Evolutionary conservation across 2,797 vertebrate species (phyloP).

Genomic region (Vespertilio murinus): DNA sequence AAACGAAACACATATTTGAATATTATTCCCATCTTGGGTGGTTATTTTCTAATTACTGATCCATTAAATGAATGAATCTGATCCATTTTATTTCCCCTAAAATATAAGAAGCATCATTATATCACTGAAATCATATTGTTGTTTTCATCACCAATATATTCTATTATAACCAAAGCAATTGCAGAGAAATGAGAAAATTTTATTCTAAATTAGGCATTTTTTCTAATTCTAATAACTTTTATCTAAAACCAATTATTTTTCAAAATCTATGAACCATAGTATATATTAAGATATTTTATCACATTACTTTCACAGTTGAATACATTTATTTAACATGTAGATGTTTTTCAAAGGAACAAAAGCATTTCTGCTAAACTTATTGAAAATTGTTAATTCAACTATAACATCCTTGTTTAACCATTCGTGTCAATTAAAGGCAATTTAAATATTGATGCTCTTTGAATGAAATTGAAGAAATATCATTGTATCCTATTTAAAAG

Average conservation of each 20-base stretch:
- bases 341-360: slow-evolving; percentile 65
- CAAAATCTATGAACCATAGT: slow-evolving; percentile 66
- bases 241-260: slow-evolving; percentile 72
- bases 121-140: neutral
- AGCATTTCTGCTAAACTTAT: slow-evolving; percentile 40
- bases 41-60: slow-evolving; percentile 20
- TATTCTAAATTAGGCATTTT: slow-evolving; percentile 60
- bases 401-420: slow-evolving; percentile 27
- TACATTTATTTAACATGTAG: slow-evolving; percentile 60
- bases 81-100: slow-evolving; percentile 36
- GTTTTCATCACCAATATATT: slow-evolving; percentile 11
- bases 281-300: slow-evolving; percentile 65
- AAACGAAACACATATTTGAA: neutral
- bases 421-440: slow-evolving; percentile 50
- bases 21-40: neutral
- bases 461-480: slow-evolving; percentile 7
- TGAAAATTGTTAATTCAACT: slow-evolving; percentile 63
- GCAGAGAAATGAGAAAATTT: slow-evolving; percentile 61
- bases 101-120: neutral
- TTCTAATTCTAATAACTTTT: slow-evolving; percentile 69
- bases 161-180: slow-evolving; percentile 46
- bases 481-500: neutral
- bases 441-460: slow-evolving; percentile 39
- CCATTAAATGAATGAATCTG: neutral
- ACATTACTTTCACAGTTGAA: slow-evolving; percentile 51